Conservation (phyloP, 2,888 invertebrate species). For the Xestia xanthographa region DNA sequence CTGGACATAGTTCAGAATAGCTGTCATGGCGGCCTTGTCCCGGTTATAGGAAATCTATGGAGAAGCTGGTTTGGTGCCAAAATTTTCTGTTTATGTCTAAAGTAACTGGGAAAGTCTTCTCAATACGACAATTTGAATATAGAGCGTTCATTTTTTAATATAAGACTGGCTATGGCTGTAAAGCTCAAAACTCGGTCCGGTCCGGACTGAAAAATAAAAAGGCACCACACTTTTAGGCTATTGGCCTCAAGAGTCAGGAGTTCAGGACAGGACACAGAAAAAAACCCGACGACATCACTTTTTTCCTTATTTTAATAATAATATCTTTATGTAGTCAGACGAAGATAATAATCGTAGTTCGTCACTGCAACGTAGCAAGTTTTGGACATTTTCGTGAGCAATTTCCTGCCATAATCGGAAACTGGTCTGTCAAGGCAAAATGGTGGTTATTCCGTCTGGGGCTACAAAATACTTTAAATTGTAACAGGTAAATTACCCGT, state of each 20-base stretch:
- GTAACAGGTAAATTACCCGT: not conserved
- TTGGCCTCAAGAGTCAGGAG: not conserved
- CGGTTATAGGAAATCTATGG: slow-evolving; percentile 43
- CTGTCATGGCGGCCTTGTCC: slow-evolving; percentile 47
- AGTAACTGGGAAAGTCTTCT: not conserved
- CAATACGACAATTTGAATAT: no score
- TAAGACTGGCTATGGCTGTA: no score
- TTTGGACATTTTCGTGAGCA: slow-evolving; percentile 39
- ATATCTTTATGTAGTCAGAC: not conserved
- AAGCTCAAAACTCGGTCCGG: not conserved
- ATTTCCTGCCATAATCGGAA: slow-evolving; percentile 48
- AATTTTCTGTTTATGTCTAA: slow-evolving; percentile 5
- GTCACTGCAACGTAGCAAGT: not conserved
- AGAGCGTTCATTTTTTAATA: not conserved
- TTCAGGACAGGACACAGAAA: not conserved
- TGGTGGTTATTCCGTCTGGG: slow-evolving; percentile 13
- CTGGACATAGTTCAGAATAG: slow-evolving; percentile 32
- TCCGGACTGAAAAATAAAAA: not conserved
- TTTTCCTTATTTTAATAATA: not conserved
- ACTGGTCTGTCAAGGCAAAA: slow-evolving; percentile 39
- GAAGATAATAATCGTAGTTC: not conserved
- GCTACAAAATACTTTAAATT: slow-evolving; percentile 26
- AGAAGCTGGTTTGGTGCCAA: slow-evolving; percentile 57
- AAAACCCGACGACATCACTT: not conserved
- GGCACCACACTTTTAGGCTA: not conserved